These are phyloP conservation scores for Baronia brevicornis DNA, from an alignment of 2,888 invertebrate genomes.

Conservation along the genomic window DNA sequence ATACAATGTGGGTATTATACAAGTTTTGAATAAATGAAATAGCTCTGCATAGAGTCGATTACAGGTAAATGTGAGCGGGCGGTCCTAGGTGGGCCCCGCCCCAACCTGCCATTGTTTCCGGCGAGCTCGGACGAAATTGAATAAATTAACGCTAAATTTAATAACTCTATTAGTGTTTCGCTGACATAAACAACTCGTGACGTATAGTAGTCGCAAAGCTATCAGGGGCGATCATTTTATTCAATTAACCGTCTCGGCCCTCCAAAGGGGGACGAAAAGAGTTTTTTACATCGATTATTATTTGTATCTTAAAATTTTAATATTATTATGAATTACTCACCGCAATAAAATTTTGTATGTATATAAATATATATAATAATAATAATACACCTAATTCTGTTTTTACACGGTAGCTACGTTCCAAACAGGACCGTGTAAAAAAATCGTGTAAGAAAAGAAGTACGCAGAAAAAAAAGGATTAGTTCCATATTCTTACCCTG, in stretches of 20 bases:
- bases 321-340: too few species aligned
- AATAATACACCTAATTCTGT: too few species aligned
- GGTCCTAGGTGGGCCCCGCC: constrained; percentile 48
- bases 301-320: too few species aligned
- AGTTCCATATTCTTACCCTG: too few species aligned
- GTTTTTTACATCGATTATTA: constrained; percentile 50
- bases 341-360: too few species aligned
- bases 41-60: constrained; percentile 28
- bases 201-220: constrained; percentile 53
- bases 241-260: constrained; percentile 56
- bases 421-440: too few species aligned
- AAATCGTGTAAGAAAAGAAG: too few species aligned
- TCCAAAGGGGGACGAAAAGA: constrained; percentile 38
- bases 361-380: too few species aligned
- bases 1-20: constrained; percentile 13
- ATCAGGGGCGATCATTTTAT: constrained; percentile 52
- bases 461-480: too few species aligned
- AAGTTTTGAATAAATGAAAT: constrained; percentile 13
- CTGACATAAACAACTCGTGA: constrained; percentile 64
- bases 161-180: constrained; percentile 66
- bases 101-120: constrained; percentile 56
- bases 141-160: constrained; percentile 72
- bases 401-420: too few species aligned
- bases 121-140: constrained; percentile 52
- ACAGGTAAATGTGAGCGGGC: constrained; percentile 61